Evolutionary conservation across 2,888 invertebrate species (phyloP).

Genomic region (Xestia sexstrigata): DNA sequence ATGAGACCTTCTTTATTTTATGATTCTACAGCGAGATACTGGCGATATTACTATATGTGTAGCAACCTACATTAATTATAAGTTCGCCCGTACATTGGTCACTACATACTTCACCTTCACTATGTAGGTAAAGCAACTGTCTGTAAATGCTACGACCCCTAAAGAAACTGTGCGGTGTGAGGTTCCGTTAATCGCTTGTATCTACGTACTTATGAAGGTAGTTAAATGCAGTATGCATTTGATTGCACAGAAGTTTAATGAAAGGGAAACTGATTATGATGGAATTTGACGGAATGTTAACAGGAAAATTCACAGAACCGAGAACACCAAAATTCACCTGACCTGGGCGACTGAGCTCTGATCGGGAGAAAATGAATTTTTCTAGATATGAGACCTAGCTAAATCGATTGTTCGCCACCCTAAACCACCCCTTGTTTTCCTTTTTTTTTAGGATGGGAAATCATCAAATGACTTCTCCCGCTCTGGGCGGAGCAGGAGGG

Average conservation of each 20-base stretch:
- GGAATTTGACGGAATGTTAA: not conserved
- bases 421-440: too few species aligned
- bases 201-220: not conserved
- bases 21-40: not conserved
- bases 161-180: conserved; percentile 15
- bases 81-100: not conserved
- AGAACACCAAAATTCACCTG: not conserved
- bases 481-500: too few species aligned
- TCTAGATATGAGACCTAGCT: too few species aligned
- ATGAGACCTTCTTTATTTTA: not conserved
- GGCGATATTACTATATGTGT: not conserved
- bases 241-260: not conserved
- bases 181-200: conserved; percentile 28
- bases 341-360: too few species aligned
- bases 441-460: too few species aligned
- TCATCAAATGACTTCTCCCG: too few species aligned
- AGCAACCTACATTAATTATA: not conserved
- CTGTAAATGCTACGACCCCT: conserved; percentile 24
- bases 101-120: not conserved
- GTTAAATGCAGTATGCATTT: conserved; percentile 6
- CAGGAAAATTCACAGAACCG: not conserved
- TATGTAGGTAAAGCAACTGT: conserved; percentile 10
- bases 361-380: too few species aligned
- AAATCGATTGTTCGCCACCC: too few species aligned
- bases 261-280: not conserved